These are phyloP conservation scores for Ischnura elegans DNA, from an alignment of 2,888 invertebrate genomes.

Conservation along the genomic window DNA sequence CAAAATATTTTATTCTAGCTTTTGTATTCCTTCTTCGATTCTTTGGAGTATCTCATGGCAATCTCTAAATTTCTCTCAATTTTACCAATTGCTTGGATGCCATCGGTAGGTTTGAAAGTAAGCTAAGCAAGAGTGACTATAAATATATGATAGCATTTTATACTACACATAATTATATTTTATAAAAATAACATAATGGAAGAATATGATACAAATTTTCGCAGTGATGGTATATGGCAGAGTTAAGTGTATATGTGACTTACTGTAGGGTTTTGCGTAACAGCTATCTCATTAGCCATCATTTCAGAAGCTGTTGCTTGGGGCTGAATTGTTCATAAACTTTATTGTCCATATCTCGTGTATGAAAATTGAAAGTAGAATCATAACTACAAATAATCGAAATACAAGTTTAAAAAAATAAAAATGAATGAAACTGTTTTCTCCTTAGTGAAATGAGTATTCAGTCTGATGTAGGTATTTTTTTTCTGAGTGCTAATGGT, in stretches of 20 bases:
- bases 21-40: no score
- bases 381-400: no score
- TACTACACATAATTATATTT: constrained; percentile 66
- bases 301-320: not conserved
- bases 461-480: not conserved
- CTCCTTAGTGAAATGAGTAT: not conserved
- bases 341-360: not conserved
- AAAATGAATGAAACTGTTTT: no score
- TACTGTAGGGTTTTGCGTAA: not conserved
- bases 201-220: constrained; percentile 46
- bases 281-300: not conserved
- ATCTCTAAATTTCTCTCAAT: not conserved
- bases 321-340: not conserved
- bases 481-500: not conserved
- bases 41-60: not conserved
- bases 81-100: constrained; percentile 7
- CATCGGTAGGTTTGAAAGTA: constrained; percentile 47
- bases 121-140: not conserved
- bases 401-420: no score
- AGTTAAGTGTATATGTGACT: constrained; percentile 42
- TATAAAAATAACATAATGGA: constrained; percentile 47
- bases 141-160: constrained; percentile 57
- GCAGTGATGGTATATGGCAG: constrained; percentile 53
- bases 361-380: no score
- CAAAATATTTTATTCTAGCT: no score